Conservation (phyloP, 2,797 vertebrate genomes). For the Setipinna tenuifilis region DNA sequence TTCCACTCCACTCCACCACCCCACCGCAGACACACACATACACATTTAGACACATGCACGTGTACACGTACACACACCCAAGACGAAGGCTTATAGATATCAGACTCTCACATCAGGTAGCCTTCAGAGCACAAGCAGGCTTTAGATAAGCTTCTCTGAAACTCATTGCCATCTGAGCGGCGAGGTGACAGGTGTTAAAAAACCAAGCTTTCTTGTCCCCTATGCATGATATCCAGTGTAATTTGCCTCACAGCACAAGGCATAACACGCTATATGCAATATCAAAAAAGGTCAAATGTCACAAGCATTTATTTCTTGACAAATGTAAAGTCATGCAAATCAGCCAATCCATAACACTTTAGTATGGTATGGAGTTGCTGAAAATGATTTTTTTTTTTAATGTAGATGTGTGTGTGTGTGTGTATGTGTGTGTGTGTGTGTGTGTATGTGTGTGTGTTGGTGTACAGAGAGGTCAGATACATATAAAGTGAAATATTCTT, state of each 20-base stretch:
- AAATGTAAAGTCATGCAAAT: not conserved
- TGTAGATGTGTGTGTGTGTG: no score
- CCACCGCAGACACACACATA: not conserved
- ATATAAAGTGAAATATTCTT: not conserved
- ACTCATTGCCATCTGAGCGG: not conserved
- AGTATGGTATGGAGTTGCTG: not conserved
- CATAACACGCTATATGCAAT: not conserved
- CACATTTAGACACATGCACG: not conserved
- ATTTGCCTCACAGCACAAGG: not conserved
- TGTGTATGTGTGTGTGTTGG: not conserved
- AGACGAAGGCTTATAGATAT: not conserved
- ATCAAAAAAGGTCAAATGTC: not conserved
- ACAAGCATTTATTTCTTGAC: not conserved
- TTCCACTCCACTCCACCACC: not conserved
- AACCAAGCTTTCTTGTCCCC: not conserved
- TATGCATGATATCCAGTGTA: not conserved
- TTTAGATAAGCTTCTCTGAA: not conserved
- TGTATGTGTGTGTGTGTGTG: not conserved
- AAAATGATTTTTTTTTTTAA: not conserved
- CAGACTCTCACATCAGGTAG: not conserved
- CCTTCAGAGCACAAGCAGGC: not conserved
- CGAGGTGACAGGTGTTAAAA: not conserved
- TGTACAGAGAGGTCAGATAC: not conserved
- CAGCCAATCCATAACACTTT: not conserved
- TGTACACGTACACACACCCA: not conserved